Evolutionary conservation across 2,888 invertebrate species (phyloP), one percentile per base, ranked within the genome.

Genomic region (Thalpophila matura): DNA sequence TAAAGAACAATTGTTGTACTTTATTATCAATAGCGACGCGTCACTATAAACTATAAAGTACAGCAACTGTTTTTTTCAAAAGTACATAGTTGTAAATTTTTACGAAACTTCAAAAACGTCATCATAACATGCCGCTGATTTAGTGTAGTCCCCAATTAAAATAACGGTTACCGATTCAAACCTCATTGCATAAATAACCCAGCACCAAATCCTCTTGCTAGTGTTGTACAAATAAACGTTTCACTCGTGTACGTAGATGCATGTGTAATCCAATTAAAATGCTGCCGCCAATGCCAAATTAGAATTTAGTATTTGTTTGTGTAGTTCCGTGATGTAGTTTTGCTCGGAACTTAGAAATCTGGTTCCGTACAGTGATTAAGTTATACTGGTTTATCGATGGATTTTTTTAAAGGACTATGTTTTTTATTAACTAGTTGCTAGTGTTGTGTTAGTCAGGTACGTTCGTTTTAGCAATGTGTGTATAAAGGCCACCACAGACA

Each of bases 201-300:
- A 14, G 16, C 60, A 38, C 46, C 38, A 58, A 74, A 74, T 71
- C 62, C 67, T 58, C 54, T 71, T 55, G 27, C 37, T 40, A 53
- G 42, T 64, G 40, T 62, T 50, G 59, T 57, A 40, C 67, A 58
- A 53, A 59, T 67, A 71, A 67, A 65, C 67, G 67, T 61, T 46
- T 55, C 54, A 63, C 57, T 46, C 46, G 37, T 46, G 20, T 37
- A 43, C 31, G 16, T 43, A 31, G 50, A 58, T 74, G 54, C 57
- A 54, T 53, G 42, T 68, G 51, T 74, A 65, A 66, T 69, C 74
- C 58, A 65, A 75, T 75, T 76, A 60, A 68, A 64, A 59, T 68
- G 58, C 42, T 40, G 10, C 60, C 38, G 42, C 24, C 47, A 57
- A 59, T 63, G 58, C 76, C 53, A 64, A 75, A 68, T 64, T 63